phyloP scores from a whole-genome alignment of 2,113 vertebrate species.

The Lophochroa leadbeateri region DNA sequence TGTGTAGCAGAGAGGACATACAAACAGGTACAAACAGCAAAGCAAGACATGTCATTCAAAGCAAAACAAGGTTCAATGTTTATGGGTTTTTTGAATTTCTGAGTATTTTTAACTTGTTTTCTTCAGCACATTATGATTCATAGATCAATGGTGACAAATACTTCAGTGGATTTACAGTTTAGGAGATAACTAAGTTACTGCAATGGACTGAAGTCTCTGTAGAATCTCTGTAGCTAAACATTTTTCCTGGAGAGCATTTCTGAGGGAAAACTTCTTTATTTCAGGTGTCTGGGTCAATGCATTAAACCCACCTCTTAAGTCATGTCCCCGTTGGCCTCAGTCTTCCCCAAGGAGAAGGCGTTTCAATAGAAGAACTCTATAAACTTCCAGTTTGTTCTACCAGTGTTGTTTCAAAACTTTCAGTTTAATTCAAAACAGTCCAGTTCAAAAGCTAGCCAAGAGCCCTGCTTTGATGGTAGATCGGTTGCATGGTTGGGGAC shows the following conservation, averaged over 20 bases:
- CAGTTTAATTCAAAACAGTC: background rate
- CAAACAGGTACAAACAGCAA: conserved; percentile 85
- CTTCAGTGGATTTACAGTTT: background rate
- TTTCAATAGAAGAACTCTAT: background rate
- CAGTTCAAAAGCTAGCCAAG: background rate
- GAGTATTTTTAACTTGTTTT: conserved; percentile 9
- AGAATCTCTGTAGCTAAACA: background rate
- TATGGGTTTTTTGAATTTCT: background rate
- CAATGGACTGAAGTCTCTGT: background rate
- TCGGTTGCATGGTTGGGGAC: background rate
- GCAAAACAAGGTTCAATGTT: background rate
- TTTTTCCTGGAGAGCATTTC: background rate
- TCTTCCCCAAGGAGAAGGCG: background rate
- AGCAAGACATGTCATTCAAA: background rate
- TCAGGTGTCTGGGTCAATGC: background rate
- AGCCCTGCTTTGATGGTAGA: background rate
- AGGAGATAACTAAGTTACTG: background rate
- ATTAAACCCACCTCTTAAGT: background rate
- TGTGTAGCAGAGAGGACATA: conserved; percentile 98
- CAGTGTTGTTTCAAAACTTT: background rate
- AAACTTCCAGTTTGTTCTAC: background rate
- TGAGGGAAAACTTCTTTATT: background rate
- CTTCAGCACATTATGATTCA: background rate
- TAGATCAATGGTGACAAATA: background rate
- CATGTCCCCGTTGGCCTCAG: background rate